These are phyloP conservation scores for Xenus cinereus DNA, from an alignment of 2,113 vertebrate species.

Conservation along the genomic window DNA sequence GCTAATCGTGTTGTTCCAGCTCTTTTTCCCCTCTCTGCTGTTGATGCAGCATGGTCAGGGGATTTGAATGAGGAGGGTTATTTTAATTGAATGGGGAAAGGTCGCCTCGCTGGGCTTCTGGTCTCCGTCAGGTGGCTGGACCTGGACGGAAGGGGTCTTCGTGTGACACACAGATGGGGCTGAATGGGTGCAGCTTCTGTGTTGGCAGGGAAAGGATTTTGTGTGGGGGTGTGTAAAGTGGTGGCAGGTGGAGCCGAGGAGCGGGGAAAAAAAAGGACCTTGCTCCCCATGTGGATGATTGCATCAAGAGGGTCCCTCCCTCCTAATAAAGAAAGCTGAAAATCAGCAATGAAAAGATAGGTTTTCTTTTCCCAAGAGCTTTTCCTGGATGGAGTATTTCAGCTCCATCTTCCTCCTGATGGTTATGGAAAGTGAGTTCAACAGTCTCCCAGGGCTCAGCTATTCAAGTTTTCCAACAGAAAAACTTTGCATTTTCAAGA, in stretches of 20 bases:
- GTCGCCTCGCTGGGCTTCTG: fast-evolving
- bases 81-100: not conserved
- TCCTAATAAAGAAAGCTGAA: not conserved
- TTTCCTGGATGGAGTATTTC: conserved; percentile 10
- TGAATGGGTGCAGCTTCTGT: not conserved
- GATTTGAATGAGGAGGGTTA: not conserved
- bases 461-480: conserved; percentile 6
- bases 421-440: not conserved
- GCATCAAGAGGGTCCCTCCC: not conserved
- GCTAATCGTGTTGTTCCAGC: fast-evolving
- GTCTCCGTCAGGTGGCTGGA: fast-evolving
- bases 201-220: not conserved
- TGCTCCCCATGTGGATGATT: not conserved
- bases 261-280: not conserved
- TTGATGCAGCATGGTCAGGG: not conserved
- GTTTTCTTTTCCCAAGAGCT: not conserved
- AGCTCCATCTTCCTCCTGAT: conserved; percentile 6
- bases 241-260: not conserved
- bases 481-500: not conserved
- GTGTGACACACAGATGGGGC: no score
- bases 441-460: not conserved
- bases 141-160: not conserved
- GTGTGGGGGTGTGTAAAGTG: fast-evolving
- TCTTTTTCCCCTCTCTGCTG: not conserved
- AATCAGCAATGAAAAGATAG: not conserved